Evolutionary conservation across 2,113 vertebrate species (phyloP), one percentile per base, ranked within the genome.

Genomic region (Tapirus terrestris): DNA sequence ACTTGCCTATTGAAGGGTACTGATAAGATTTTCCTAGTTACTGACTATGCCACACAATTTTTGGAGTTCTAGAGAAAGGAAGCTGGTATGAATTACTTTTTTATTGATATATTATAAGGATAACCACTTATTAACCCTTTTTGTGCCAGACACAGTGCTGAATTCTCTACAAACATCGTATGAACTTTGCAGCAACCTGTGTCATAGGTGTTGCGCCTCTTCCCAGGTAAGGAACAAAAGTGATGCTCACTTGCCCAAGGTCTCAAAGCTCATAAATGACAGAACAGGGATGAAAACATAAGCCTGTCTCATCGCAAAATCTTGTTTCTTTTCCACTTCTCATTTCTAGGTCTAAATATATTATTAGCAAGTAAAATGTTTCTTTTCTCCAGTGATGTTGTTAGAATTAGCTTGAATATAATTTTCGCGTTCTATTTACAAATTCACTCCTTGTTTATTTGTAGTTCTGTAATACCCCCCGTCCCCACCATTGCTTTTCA

Each of bases 361-460:
- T 81, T 93, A 93, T 83, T 82, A 88, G 45, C 58, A 87, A 80
- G n/a, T 94, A 82, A 80, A 85, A 80, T 13, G 39, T 0, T 21
- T 67, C 77, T 96, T 90, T 72, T 18, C 51, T 70, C 43, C 17
- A 89, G 68, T 79, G 53, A 56, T 90, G 17, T 45, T 73, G 31
- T 96, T 92, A 77, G 61, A 92, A 89, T 92, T 72, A 63, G n/a
- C 43, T 82, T 89, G 60, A 83, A 89, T 95, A 39, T 89, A 79
- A 72, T 79, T 87, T 96, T 95, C 25, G 3, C 70, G 33, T 82
- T 91, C 70, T 77, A 43, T 61, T 81, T 36, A 60, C 67, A 81
- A 87, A 61, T 82, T 29, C 16, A 53, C 21, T 82, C 23, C 39
- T 83, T 67, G 45, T 83, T 88, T 70, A 36, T 60, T 90, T 84